phyloP scores from a whole-genome alignment of 53 echinoderm and acorn worm species.

The Mesocentrotus franciscanus region DNA sequence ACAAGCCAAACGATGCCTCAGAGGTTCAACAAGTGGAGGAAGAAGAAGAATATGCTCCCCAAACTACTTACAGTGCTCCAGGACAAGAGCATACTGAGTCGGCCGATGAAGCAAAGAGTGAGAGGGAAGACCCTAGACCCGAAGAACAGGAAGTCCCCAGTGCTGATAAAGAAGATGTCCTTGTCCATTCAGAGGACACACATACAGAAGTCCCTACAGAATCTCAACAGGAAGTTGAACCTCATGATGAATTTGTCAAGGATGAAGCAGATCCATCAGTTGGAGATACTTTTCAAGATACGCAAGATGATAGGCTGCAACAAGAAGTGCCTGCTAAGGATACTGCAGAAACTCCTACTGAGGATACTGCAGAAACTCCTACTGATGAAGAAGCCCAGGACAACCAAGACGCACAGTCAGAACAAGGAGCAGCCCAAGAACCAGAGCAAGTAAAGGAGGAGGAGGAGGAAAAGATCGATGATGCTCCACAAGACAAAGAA shows the following conservation, averaged over 20 bases:
- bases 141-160: conserved; percentile 54
- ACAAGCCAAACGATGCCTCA: neutral
- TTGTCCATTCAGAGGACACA: conserved; percentile 41
- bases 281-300: neutral
- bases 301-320: neutral
- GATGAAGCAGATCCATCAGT: neutral
- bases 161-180: neutral
- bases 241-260: conserved; percentile 23
- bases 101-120: conserved; percentile 1
- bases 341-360: neutral
- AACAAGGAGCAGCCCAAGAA: neutral
- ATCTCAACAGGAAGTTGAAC: conserved; percentile 24
- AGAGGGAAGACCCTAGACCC: neutral
- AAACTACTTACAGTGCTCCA: neutral
- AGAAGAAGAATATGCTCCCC: neutral
- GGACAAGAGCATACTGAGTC: neutral
- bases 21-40: conserved; percentile 14
- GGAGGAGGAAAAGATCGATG: neutral
- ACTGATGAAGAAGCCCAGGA: conserved; percentile 15
- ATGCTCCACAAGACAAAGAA: neutral
- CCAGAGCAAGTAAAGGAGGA: conserved; percentile 38
- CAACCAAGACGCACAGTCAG: neutral
- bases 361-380: too few relatives aligned
- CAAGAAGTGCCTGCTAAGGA: conserved; percentile 11
- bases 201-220: conserved; percentile 6